A percentile compares a stretch with the other conserved stretches of the same genome.
phyloP scores from a whole-genome alignment of 2,888 invertebrate genomes.

The Drosophila mercatorum region DNA sequence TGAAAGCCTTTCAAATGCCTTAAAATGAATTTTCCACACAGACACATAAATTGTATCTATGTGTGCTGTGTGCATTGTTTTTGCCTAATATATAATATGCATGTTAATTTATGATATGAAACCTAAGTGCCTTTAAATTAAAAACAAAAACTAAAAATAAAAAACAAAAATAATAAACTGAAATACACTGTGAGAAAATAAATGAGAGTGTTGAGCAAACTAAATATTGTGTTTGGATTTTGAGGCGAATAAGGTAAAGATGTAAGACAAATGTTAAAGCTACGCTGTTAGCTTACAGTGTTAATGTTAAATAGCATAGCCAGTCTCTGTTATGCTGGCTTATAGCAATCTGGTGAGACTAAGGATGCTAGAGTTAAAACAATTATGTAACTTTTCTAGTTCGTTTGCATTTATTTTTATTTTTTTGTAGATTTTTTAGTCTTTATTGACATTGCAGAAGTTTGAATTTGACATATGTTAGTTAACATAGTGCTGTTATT shows the following conservation, averaged over 20 bases:
- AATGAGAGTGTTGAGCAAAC: slow-evolving; percentile 14
- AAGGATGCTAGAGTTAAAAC: neutral
- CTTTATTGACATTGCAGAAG: slow-evolving; percentile 81
- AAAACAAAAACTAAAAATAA: slow-evolving; percentile 39
- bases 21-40: slow-evolving; percentile 21
- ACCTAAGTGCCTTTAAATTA: slow-evolving; percentile 74
- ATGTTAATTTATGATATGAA: slow-evolving; percentile 71
- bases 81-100: slow-evolving; percentile 43
- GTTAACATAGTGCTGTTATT: slow-evolving; percentile 62
- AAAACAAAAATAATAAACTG: slow-evolving; percentile 23
- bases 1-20: slow-evolving; percentile 24
- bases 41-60: slow-evolving; percentile 20
- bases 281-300: neutral
- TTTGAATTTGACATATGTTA: slow-evolving; percentile 52
- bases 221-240: slow-evolving; percentile 14
- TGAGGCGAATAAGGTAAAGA: neutral
- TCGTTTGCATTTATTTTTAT: slow-evolving; percentile 77
- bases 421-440: slow-evolving; percentile 68
- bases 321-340: neutral
- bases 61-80: slow-evolving; percentile 38
- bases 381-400: slow-evolving; percentile 73
- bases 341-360: neutral
- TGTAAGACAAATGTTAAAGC: neutral
- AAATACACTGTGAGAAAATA: slow-evolving; percentile 47
- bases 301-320: neutral